Evolutionary conservation across 2,888 invertebrate genomes (phyloP).

Genomic region (Euplexia lucipara): DNA sequence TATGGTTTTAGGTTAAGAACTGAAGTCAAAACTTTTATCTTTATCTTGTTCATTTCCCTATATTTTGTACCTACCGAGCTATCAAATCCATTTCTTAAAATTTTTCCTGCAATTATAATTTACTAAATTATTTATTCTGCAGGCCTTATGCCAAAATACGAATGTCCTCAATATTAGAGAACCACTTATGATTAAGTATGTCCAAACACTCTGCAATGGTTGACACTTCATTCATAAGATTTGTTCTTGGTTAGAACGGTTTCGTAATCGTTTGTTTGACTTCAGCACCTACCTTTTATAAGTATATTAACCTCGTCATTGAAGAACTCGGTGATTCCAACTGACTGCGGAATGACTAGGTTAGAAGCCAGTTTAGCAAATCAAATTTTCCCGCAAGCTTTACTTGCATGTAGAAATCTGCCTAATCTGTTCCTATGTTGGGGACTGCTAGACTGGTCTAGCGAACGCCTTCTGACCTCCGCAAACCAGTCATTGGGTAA

Average conservation of each 20-base stretch:
- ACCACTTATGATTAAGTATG: not conserved
- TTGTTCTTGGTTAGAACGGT: constrained; percentile 1
- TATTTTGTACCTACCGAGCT: too few relatives aligned
- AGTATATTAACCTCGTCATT: constrained; percentile 8
- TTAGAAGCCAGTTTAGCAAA: not conserved
- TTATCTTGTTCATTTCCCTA: too few relatives aligned
- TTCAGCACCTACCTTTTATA: constrained; percentile 5
- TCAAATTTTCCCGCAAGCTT: not conserved
- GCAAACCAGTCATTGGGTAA: too few relatives aligned
- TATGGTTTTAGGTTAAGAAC: too few relatives aligned
- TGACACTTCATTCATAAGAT: constrained; percentile 1
- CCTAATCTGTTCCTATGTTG: too few relatives aligned
- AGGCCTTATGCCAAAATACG: not conserved
- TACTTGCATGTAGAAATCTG: too few relatives aligned
- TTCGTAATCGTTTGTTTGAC: not conserved
- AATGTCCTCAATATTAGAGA: not conserved
- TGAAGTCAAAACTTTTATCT: too few relatives aligned
- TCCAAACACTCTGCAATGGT: not conserved
- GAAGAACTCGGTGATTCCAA: not conserved
- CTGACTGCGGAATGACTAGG: not conserved
- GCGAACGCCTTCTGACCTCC: too few relatives aligned
- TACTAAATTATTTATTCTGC: too few relatives aligned
- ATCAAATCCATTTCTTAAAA: too few relatives aligned
- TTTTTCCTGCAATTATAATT: too few relatives aligned
- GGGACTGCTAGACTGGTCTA: too few relatives aligned